phyloP scores from a whole-genome alignment of 2,797 vertebrate species.

The Amazonetta brasiliensis region DNA sequence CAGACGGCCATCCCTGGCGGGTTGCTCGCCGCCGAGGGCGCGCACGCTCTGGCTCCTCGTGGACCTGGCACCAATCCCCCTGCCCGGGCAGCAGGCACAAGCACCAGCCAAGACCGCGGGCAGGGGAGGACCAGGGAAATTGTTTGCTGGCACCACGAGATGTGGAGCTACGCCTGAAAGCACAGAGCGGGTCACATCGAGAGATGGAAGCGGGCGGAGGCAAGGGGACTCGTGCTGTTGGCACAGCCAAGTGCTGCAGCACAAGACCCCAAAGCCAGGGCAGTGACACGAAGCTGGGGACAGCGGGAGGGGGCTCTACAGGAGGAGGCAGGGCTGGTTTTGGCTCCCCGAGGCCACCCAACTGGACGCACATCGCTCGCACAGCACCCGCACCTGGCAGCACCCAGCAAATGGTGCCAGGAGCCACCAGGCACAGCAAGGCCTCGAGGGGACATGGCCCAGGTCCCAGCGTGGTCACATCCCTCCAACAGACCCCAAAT shows the following conservation, averaged over 20 bases:
- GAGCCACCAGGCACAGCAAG: background rate
- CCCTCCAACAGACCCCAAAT: background rate
- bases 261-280: background rate
- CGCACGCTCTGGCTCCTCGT: background rate
- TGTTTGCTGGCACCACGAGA: background rate
- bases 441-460: background rate
- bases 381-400: background rate
- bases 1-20: background rate
- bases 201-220: fast-evolving
- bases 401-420: background rate
- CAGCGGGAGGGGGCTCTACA: background rate
- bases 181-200: background rate
- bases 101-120: background rate
- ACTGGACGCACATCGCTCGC: fast-evolving
- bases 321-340: background rate
- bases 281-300: fast-evolving
- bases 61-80: conserved; percentile 11
- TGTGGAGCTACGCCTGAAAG: background rate
- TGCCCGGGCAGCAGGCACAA: background rate
- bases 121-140: background rate
- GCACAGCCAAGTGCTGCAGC: background rate
- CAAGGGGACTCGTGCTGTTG: background rate
- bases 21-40: background rate
- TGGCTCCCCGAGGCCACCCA: fast-evolving
- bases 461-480: background rate